A percentile compares a stretch with the other conserved stretches of the same genome.
Evolutionary conservation across 2,113 vertebrate genomes (phyloP).

Genomic region (Catharus minimus): DNA sequence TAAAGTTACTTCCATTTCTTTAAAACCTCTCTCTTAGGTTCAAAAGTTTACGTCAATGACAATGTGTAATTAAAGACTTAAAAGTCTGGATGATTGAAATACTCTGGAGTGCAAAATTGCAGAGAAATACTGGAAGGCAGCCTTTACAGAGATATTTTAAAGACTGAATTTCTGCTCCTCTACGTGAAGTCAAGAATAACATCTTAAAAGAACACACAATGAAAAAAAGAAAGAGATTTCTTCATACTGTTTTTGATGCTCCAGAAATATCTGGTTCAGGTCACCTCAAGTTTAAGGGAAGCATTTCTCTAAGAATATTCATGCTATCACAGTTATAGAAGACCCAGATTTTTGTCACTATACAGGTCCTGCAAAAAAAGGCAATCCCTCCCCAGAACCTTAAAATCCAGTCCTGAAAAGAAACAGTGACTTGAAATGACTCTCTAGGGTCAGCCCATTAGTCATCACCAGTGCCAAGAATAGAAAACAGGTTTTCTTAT

Average conservation of each 20-base stretch:
- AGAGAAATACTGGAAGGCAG: neutral
- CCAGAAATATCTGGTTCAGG: neutral
- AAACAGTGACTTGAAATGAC: neutral
- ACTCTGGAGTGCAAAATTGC: neutral
- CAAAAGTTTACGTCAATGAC: conserved; percentile 40
- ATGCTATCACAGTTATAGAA: neutral
- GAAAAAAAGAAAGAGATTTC: neutral
- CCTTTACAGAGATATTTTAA: neutral
- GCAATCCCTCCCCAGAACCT: neutral
- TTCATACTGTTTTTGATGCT: neutral
- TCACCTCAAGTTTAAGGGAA: neutral
- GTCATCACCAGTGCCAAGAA: neutral
- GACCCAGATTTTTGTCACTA: neutral
- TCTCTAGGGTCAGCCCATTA: conserved; percentile 15
- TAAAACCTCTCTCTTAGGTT: neutral
- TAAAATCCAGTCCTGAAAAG: neutral
- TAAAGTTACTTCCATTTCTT: conserved; percentile 12
- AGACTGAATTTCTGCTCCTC: neutral
- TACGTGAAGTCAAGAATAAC: neutral
- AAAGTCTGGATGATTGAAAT: conserved; percentile 11
- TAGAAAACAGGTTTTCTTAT: conserved; percentile 11
- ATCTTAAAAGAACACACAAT: neutral
- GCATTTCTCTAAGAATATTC: neutral
- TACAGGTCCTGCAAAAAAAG: neutral
- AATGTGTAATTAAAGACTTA: conserved; percentile 35